Percentiles rank a stretch among this genome's conserved stretches.
Evolutionary conservation across 2,797 vertebrate genomes (phyloP).

Genomic region (Parotocinclus haroldoi): DNA sequence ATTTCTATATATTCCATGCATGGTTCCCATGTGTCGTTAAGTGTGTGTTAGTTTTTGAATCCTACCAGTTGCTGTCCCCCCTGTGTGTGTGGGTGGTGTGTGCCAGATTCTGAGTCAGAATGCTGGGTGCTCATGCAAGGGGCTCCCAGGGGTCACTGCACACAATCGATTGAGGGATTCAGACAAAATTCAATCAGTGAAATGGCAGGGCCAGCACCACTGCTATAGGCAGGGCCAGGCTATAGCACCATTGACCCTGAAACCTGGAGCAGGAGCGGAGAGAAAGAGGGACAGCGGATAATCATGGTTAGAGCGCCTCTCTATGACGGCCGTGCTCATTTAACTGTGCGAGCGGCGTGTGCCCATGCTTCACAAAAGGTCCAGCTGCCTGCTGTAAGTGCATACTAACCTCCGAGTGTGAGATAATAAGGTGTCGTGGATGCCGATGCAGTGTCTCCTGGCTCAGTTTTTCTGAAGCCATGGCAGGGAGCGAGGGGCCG

Average conservation of each 20-base stretch:
- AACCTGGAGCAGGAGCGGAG: slow-evolving; percentile 53
- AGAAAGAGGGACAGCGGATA: slow-evolving; percentile 53
- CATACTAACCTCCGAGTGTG: slow-evolving; percentile 30
- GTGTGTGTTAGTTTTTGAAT: slow-evolving; percentile 2
- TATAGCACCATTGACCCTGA: slow-evolving; percentile 60
- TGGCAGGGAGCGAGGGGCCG: slow-evolving; percentile 11
- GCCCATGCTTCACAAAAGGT: slow-evolving; percentile 33
- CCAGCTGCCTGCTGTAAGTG: slow-evolving; percentile 35
- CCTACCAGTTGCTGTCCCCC: slow-evolving; percentile 8
- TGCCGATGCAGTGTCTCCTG: slow-evolving; percentile 7
- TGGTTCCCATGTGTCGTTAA: too few relatives aligned
- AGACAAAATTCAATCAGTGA: slow-evolving; percentile 74
- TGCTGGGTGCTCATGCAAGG: slow-evolving; percentile 54
- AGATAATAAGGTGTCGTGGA: slow-evolving; percentile 34
- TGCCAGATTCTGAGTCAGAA: slow-evolving; percentile 42
- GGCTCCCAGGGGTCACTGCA: slow-evolving; percentile 68
- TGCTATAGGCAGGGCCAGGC: slow-evolving; percentile 60
- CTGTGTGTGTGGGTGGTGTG: slow-evolving; percentile 22
- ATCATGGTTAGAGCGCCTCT: slow-evolving; percentile 61
- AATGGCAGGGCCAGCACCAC: slow-evolving; percentile 63
- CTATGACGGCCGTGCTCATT: slow-evolving; percentile 25
- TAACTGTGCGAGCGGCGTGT: slow-evolving; percentile 35
- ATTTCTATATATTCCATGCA: too few relatives aligned
- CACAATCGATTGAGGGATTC: slow-evolving; percentile 69
- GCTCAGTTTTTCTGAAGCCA: slow-evolving; percentile 15